phyloP scores from a whole-genome alignment of 2,113 vertebrate species.

The Paralichthys olivaceus region DNA sequence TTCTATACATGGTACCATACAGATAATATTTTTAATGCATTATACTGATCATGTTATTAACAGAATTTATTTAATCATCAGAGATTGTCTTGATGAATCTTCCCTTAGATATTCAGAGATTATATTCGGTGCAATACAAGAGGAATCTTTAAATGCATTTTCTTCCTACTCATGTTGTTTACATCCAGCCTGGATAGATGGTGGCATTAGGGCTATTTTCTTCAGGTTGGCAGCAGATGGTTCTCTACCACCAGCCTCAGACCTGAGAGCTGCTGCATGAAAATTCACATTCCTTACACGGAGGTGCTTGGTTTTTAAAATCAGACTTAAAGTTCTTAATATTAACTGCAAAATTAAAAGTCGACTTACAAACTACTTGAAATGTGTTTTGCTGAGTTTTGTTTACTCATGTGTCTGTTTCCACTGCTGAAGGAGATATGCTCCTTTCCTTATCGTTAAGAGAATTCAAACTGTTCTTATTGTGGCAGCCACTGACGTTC shows the following conservation, averaged over 20 bases:
- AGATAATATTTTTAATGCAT: background rate
- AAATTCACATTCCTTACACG: constrained; percentile 5
- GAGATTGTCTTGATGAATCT: background rate
- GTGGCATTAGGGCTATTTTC: background rate
- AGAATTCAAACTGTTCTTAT: no score
- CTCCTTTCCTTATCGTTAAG: no score
- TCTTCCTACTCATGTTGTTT: constrained; percentile 26
- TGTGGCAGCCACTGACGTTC: no score
- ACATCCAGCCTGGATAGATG: constrained; percentile 2
- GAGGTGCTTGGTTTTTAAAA: constrained; percentile 15
- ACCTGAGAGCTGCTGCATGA: background rate
- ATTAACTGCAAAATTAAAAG: constrained; percentile 35
- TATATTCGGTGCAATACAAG: constrained; percentile 13
- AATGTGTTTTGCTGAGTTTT: background rate
- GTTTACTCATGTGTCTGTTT: background rate
- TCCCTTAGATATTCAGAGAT: background rate
- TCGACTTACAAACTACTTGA: background rate
- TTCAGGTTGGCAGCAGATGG: constrained; percentile 32
- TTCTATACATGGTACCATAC: background rate
- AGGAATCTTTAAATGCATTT: background rate
- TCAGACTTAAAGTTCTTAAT: constrained; percentile 14
- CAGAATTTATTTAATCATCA: background rate
- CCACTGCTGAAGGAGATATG: no score
- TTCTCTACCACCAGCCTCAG: background rate
- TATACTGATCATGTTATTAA: background rate